These are phyloP conservation scores for Hypsopygia costalis DNA, from an alignment of 2,888 invertebrate genomes.

Conservation along the genomic window DNA sequence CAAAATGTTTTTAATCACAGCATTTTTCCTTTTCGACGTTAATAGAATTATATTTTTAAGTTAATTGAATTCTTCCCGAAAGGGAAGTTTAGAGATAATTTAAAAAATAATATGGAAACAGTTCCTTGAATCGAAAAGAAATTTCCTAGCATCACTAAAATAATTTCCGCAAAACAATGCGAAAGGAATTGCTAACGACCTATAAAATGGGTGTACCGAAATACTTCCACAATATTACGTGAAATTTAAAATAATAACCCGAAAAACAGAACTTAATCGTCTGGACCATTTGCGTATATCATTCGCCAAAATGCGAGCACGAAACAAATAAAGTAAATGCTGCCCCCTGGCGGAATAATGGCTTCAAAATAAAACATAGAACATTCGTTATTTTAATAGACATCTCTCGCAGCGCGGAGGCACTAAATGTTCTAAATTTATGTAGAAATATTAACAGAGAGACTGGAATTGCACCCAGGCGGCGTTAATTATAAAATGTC, in stretches of 20 bases:
- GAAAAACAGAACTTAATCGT: slow-evolving; percentile 12
- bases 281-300: slow-evolving; percentile 29
- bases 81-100: too few relatives aligned
- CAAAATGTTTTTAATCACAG: too few relatives aligned
- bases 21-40: too few relatives aligned
- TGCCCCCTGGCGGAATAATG: slow-evolving; percentile 14
- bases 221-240: not conserved
- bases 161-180: slow-evolving; percentile 20
- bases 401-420: slow-evolving; percentile 15
- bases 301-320: slow-evolving; percentile 31
- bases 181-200: not conserved
- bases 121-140: too few relatives aligned
- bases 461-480: slow-evolving; percentile 28
- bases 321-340: slow-evolving; percentile 35
- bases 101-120: too few relatives aligned
- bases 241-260: slow-evolving; percentile 9
- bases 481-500: slow-evolving; percentile 30
- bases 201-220: not conserved
- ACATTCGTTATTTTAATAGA: slow-evolving; percentile 36
- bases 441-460: slow-evolving; percentile 30
- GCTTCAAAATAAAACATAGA: slow-evolving; percentile 31
- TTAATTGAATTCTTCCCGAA: too few relatives aligned
- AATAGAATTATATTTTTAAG: too few relatives aligned
- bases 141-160: slow-evolving; percentile 15
- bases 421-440: slow-evolving; percentile 28